Base-by-base conservation (phyloP, 2,113 vertebrate genomes). In the Catharus minimus region DNA sequence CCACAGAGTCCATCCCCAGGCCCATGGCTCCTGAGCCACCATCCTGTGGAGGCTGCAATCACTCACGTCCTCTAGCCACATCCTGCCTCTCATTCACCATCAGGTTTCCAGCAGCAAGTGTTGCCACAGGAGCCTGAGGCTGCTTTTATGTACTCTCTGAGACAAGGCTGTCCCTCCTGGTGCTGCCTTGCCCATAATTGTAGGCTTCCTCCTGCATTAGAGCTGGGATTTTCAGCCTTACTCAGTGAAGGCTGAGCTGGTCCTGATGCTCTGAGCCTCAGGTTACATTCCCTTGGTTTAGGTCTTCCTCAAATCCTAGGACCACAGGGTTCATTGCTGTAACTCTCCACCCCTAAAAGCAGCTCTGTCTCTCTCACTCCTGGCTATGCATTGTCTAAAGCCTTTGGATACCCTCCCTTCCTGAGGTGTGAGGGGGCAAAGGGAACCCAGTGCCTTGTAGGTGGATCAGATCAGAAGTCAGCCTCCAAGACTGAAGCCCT, bases 11-110 rank as follows among this genome's bases (percentile, higher is more conserved):
- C 47, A 36, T 13, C 15, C 15, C 32, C 36, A 41, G 9, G 32
- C 36, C n/a, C 19, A 3, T 1, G 5, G 21, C 28, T 36, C 52
- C 56, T 15, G 22, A 84, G 27, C 30, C n/a, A 39, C 15, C 30
- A 18, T 3, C 3, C 10, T 30, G 2, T 3, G 21, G 23, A 20
- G 7, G 26, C 32, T 23, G 19, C 24, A 39, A 1, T 21, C 19
- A 28, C 39, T 55, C 47, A 16, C 1, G 1, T 13, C 15, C 43
- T 41, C 46, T 26, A 61, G 33, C 33, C 30, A 32, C 16, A 12
- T 7, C 27, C 49, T 64, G 26, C 39, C 5, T 86, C 33, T 53
- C 38, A 5, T 71, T 56, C 11, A 16, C 20, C 43, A 7, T 8
- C 30, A 13, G 14, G 5, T 74, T 78, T 69, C 44, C 49, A 13